Evolutionary conservation across 2,888 invertebrate species (phyloP), one percentile per base, ranked within the genome.

Genomic region (Lepas anatifera): DNA sequence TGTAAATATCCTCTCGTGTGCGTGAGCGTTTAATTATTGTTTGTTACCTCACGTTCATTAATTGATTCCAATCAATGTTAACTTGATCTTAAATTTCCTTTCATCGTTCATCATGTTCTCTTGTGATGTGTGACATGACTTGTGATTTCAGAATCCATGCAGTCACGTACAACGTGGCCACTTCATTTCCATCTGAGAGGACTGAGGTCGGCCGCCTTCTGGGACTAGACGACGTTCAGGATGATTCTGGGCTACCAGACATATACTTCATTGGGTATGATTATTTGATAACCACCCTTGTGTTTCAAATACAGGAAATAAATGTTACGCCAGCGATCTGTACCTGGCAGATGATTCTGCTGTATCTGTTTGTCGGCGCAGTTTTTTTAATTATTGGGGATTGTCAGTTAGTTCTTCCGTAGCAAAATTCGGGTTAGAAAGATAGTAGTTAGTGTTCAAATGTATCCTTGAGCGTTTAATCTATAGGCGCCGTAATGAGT

Each of bases 81-180:
- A n/a, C n/a, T n/a, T n/a, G n/a, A n/a, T n/a, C n/a, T n/a, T n/a
- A n/a, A n/a, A n/a, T n/a, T n/a, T n/a, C n/a, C n/a, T n/a, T n/a
- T n/a, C n/a, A n/a, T n/a, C n/a, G n/a, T n/a, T n/a, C n/a, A n/a
- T n/a, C n/a, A n/a, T n/a, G n/a, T n/a, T n/a, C 39, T 39, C 13
- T 13, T 41, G 41, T 41, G 41, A 41, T 16, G 16, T 1, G 10
- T 41, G 41, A 41, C 4, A 16, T 4, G 4, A 41, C 16, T 13
- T 41, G 41, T 32, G n/a, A n/a, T 71, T 76, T 72, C 68, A 79
- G 78, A 48, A 70, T 93, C 74, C 91, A 90, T 80, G 85, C 92
- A 76, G 86, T 89, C 64, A 95, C 95, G 58, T 95, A 92, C 87
- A 95, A 95, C 84, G 94, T 95, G 69, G 92, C 91, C 48, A 89